phyloP scores from a whole-genome alignment of 2,797 vertebrate genomes.

The Hafferia zeledoni region DNA sequence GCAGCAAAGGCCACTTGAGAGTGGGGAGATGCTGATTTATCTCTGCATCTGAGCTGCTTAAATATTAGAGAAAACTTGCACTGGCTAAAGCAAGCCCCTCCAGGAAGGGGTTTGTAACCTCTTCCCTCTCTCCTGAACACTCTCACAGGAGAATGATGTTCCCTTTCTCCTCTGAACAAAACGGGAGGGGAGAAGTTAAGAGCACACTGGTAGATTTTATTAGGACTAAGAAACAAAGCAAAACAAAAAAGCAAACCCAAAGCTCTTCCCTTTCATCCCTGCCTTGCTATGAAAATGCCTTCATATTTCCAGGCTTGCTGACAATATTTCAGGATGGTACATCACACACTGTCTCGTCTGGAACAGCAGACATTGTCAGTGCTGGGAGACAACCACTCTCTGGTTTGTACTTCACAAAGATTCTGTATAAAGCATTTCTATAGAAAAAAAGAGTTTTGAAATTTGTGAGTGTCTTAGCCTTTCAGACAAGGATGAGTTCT shows the following conservation, averaged over 20 bases:
- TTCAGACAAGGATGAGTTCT: slow-evolving; percentile 45
- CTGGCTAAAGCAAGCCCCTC: background rate
- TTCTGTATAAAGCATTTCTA: slow-evolving; percentile 32
- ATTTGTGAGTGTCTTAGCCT: slow-evolving; percentile 37
- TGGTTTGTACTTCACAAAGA: slow-evolving; percentile 57
- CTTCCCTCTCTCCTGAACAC: background rate
- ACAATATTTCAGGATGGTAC: slow-evolving; percentile 69
- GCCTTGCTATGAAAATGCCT: slow-evolving; percentile 61
- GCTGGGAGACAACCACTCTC: slow-evolving; percentile 57
- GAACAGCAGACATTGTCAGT: slow-evolving; percentile 64
- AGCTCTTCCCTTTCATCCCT: slow-evolving; percentile 60
- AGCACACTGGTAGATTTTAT: slow-evolving; percentile 35
- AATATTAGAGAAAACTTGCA: background rate
- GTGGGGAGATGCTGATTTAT: background rate
- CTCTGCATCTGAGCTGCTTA: background rate
- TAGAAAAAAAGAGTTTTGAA: slow-evolving; percentile 20
- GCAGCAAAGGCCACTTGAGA: background rate
- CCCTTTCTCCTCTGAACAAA: slow-evolving; percentile 2
- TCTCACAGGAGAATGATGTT: background rate
- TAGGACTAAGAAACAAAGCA: slow-evolving; percentile 54
- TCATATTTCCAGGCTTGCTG: slow-evolving; percentile 63
- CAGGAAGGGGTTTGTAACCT: background rate
- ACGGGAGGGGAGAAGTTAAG: slow-evolving; percentile 33
- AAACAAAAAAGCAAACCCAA: slow-evolving; percentile 60
- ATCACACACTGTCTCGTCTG: slow-evolving; percentile 62